These are phyloP conservation scores for Camelus dromedarius DNA, from an alignment of 2,113 vertebrate genomes.

Conservation along the genomic window DNA sequence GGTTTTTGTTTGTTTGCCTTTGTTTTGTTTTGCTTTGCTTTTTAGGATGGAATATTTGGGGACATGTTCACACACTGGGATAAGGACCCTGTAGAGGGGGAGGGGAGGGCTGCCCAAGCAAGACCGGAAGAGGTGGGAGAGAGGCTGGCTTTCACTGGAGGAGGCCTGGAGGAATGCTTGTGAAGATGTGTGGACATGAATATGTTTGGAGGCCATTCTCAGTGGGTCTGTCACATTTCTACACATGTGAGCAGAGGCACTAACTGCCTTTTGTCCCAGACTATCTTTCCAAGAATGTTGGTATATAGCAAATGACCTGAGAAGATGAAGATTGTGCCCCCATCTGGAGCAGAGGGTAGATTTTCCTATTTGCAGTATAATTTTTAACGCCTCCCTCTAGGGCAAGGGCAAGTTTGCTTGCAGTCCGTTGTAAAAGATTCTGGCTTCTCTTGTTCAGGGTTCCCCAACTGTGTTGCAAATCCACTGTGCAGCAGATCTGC, in stretches of 20 bases:
- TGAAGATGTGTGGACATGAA: neutral
- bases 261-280: neutral
- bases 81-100: neutral
- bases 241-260: neutral
- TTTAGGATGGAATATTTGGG: neutral
- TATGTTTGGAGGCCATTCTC: neutral
- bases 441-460: neutral
- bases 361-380: neutral
- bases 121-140: neutral
- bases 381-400: neutral
- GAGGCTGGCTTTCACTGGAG: neutral
- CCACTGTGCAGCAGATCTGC: neutral
- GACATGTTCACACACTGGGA: neutral
- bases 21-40: neutral
- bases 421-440: neutral
- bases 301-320: neutral
- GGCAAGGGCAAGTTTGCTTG: neutral
- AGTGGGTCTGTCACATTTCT: neutral
- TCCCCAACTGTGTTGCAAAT: neutral
- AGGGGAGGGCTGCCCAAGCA: neutral
- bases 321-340: neutral
- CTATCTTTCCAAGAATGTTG: neutral
- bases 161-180: neutral
- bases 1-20: no score
- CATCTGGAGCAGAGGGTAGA: neutral